Evolutionary conservation across 2,888 invertebrate genomes (phyloP).

Genomic region (Melolontha melolontha): DNA sequence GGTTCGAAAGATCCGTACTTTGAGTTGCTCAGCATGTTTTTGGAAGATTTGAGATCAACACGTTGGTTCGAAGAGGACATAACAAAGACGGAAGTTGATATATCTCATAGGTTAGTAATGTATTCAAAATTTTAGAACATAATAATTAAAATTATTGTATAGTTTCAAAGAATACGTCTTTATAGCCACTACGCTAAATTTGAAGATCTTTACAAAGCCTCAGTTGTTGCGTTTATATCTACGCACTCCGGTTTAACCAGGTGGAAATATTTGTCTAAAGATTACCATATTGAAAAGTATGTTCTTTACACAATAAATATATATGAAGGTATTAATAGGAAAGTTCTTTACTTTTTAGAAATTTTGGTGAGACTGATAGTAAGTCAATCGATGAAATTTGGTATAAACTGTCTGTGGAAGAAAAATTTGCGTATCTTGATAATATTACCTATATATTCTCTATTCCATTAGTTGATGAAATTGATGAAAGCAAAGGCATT

Average conservation of each 20-base stretch:
- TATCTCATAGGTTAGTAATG: too few relatives aligned
- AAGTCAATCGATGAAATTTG: conserved; percentile 88
- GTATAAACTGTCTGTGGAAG: conserved; percentile 89
- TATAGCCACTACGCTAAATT: conserved; percentile 12
- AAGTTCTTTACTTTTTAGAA: conserved; percentile 63
- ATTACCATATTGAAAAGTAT: conserved; percentile 41
- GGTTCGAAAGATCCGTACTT: conserved; percentile 29
- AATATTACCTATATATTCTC: conserved; percentile 84
- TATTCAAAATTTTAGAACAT: too few relatives aligned
- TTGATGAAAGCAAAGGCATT: conserved; percentile 59
- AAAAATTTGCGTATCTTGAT: conserved; percentile 76
- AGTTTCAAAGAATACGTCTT: too few relatives aligned
- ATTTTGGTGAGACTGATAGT: conserved; percentile 78
- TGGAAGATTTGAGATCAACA: conserved; percentile 59
- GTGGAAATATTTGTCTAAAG: conserved; percentile 71
- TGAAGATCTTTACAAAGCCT: conserved; percentile 21
- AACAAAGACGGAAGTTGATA: not conserved
- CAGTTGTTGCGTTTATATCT: conserved; percentile 77
- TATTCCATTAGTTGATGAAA: conserved; percentile 69
- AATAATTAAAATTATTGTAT: too few relatives aligned
- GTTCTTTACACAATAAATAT: not conserved
- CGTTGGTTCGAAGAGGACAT: conserved; percentile 56
- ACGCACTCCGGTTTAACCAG: conserved; percentile 90
- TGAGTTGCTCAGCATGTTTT: conserved; percentile 51
- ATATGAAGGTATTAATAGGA: conserved; percentile 10